A percentile compares a stretch with the other conserved stretches of the same genome.
Evolutionary conservation across 1,140 invertebrate genomes (phyloP).

Genomic region (Orchestia grillus): DNA sequence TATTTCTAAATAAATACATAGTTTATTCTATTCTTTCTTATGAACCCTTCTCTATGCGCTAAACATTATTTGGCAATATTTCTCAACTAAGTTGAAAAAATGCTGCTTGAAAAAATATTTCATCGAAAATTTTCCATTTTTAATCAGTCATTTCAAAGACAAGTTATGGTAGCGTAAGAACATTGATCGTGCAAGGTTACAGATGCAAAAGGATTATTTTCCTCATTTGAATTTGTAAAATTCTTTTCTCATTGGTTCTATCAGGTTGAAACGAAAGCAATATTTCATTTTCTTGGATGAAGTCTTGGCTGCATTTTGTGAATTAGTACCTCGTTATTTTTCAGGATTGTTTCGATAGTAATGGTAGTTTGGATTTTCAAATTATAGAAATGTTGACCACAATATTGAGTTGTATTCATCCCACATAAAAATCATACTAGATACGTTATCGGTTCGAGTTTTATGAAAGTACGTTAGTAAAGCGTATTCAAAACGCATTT

Average conservation of each 20-base stretch:
- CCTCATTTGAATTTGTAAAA: not conserved
- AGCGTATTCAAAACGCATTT: no score
- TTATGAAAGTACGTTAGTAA: no score
- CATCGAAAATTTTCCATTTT: not conserved
- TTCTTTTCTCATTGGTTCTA: not conserved
- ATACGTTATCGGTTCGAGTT: not conserved
- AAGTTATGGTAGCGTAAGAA: not conserved
- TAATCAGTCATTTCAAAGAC: not conserved
- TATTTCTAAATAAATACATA: not conserved
- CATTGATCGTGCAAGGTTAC: not conserved
- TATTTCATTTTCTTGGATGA: not conserved
- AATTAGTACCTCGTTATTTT: not conserved
- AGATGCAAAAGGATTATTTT: not conserved
- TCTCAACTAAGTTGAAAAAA: not conserved
- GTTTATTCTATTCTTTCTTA: not conserved
- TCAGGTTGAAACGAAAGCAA: not conserved
- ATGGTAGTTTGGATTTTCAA: not conserved
- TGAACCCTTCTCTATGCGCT: not conserved
- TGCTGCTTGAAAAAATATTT: not conserved
- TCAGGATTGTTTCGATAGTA: not conserved
- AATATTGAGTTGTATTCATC: not conserved
- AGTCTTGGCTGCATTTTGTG: not conserved
- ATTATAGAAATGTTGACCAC: not conserved
- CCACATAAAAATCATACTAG: not conserved
- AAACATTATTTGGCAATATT: not conserved